Base-by-base conservation (phyloP, 1,140 invertebrate species). In the Apolygus lucorum region DNA sequence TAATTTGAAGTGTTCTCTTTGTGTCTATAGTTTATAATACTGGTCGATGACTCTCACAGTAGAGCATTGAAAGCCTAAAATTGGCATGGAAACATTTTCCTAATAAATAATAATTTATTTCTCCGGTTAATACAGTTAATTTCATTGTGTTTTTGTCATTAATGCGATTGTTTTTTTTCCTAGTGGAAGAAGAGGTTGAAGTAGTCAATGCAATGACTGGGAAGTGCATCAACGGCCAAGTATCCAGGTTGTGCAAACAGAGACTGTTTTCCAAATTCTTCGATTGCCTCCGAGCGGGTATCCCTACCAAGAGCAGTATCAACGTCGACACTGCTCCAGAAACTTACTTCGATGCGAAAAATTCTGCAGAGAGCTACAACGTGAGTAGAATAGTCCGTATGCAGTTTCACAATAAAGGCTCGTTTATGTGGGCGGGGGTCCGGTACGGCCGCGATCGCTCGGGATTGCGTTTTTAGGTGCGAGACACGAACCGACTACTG, bases 181-280 rank as follows among this genome's bases (percentile, higher is more conserved):
- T 68, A 82, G 79, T 82, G 63, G 79, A 81, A 74, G 54, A 69
- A n/a, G 77, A 78, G 22, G 82, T 89, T 0, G 91, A 94, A 79
- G 84, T 93, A 0, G 84, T 93, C 29, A 91, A 90, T 77, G 89
- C 91, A 1, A 87, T 87, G 8, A 92, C 89, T 0, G 92, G 92
- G 0, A 89, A 92, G 81, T 84, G 88, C 74, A 84, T 92, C 79
- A 78, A 83, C 72, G 84, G 89, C 42, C 80, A 85, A 73, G 83
- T 86, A 0, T 92, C 90, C 0, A 81, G 90, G 71, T 82, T 95
- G 42, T 92, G 90, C 70, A 96, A 95, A 77, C 87, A 89, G 74
- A 84, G 83, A 34, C 84, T 92, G 74, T 91, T 91, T 75, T 81
- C 81, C 63, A 81, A 85, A 67, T 93, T 88, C 77, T 78, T 81